Percentiles rank a stretch among this genome's conserved stretches.
These are phyloP conservation scores for Meriones psammophilus DNA, from an alignment of 2,797 vertebrate genomes.

Conservation along the genomic window DNA sequence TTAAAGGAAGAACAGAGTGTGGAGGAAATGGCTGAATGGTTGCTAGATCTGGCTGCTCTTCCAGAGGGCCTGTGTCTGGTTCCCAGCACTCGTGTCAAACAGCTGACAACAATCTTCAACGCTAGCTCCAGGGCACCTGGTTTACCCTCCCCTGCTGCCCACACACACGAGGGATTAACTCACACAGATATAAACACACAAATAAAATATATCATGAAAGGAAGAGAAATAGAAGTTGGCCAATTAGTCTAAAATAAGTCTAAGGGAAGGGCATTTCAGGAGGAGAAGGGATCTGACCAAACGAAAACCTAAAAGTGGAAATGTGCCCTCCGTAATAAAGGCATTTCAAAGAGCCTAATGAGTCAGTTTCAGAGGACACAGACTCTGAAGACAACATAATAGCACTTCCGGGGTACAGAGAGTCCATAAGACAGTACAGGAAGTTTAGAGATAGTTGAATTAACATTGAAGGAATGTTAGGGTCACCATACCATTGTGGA, in stretches of 20 bases:
- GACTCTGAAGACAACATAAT: background rate
- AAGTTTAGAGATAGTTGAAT: background rate
- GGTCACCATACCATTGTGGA: background rate
- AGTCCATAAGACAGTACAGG: background rate
- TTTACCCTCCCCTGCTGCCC: too few species aligned
- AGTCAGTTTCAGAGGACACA: background rate
- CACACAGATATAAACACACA: background rate
- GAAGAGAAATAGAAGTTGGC: background rate
- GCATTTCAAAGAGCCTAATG: background rate
- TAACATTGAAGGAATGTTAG: background rate
- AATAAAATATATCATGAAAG: background rate
- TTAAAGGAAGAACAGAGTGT: background rate
- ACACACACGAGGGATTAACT: background rate
- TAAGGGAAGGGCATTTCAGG: background rate
- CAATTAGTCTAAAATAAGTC: background rate
- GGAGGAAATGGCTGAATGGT: background rate
- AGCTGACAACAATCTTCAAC: background rate
- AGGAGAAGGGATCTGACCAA: background rate
- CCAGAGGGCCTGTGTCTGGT: background rate
- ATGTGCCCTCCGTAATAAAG: background rate
- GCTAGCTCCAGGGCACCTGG: background rate
- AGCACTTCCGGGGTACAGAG: background rate
- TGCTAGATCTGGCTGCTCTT: background rate
- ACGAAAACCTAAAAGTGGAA: background rate
- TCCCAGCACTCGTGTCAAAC: background rate